phyloP scores from a whole-genome alignment of 2,797 vertebrate genomes.

The Crocidura indochinensis region DNA sequence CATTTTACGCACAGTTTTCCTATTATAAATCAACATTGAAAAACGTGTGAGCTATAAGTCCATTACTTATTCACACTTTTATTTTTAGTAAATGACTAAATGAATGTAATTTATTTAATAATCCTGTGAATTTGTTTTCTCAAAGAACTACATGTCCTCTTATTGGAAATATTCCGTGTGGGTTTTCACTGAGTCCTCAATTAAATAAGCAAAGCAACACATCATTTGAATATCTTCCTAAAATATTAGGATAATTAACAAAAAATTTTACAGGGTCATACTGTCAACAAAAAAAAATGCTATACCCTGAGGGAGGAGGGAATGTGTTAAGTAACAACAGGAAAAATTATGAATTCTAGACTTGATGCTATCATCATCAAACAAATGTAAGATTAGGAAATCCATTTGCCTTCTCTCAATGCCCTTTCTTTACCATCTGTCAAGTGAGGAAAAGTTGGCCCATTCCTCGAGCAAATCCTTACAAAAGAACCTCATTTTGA shows the following conservation, averaged over 20 bases:
- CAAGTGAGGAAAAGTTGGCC: background rate
- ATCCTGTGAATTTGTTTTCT: constrained; percentile 59
- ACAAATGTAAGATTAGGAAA: background rate
- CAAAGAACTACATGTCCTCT: constrained; percentile 17
- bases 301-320: background rate
- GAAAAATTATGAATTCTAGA: constrained; percentile 38
- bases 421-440: background rate
- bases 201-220: constrained; percentile 16
- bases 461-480: background rate
- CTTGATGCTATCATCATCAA: background rate
- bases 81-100: constrained; percentile 66
- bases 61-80: constrained; percentile 67
- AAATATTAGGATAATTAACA: constrained; percentile 53
- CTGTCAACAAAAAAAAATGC: constrained; percentile 57
- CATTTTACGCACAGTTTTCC: constrained; percentile 31
- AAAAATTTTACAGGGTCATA: constrained; percentile 49
- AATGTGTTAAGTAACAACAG: constrained; percentile 33
- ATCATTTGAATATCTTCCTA: constrained; percentile 3
- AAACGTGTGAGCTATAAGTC: constrained; percentile 44
- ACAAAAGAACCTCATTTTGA: background rate
- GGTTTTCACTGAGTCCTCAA: constrained; percentile 27
- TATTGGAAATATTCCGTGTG: background rate
- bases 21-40: constrained; percentile 15
- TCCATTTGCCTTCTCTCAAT: background rate
- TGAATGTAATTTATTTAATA: constrained; percentile 55